Percentiles rank a stretch among this genome's conserved stretches.
Evolutionary conservation across 2,797 vertebrate species (phyloP).

Genomic region (Nyctibius grandis): DNA sequence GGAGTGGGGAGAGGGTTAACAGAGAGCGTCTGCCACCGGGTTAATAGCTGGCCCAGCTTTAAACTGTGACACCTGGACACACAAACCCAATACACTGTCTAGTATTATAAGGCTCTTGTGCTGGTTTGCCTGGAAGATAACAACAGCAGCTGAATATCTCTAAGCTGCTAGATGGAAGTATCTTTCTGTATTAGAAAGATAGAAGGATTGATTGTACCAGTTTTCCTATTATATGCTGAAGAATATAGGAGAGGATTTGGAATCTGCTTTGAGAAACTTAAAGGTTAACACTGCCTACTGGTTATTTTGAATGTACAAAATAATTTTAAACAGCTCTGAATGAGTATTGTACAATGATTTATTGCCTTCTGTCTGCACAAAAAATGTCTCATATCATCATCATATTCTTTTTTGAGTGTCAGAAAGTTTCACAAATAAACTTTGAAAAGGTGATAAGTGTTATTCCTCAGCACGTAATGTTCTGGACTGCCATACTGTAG

Average conservation of each 20-base stretch:
- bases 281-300: not conserved
- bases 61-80: not conserved
- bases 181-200: not conserved
- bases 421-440: not conserved
- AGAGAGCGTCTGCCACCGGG: too few species aligned
- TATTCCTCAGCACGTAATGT: not conserved
- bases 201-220: not conserved
- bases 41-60: too few species aligned
- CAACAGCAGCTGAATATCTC: not conserved
- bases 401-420: not conserved
- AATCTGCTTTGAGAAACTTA: not conserved
- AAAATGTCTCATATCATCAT: not conserved
- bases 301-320: not conserved
- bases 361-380: not conserved
- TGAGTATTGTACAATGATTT: not conserved
- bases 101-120: not conserved
- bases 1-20: too few species aligned
- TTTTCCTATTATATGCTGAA: not conserved
- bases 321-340: not conserved
- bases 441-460: not conserved
- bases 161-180: not conserved
- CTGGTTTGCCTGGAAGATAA: not conserved
- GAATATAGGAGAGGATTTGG: not conserved
- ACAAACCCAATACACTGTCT: not conserved
- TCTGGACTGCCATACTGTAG: not conserved